A percentile compares a stretch with the other conserved stretches of the same genome.
Evolutionary conservation across 2,888 invertebrate species (phyloP).

Genomic region (Stenotaenia linearis): DNA sequence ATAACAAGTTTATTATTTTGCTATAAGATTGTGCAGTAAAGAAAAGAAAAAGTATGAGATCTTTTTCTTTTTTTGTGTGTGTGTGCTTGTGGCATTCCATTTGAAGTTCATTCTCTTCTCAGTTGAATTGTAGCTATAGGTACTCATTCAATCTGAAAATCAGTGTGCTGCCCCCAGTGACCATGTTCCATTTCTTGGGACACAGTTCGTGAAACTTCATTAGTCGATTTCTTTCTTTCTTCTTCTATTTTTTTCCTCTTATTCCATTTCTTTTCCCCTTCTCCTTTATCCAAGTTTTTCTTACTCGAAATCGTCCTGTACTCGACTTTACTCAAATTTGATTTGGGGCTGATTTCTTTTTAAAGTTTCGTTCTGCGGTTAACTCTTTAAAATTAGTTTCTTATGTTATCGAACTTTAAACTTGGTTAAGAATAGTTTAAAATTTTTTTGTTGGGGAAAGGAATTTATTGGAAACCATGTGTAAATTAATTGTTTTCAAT

Average conservation of each 20-base stretch:
- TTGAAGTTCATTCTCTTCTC: conserved; percentile 20
- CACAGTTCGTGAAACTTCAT: conserved; percentile 21
- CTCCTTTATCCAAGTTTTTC: not conserved
- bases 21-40: not conserved
- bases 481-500: too few relatives aligned
- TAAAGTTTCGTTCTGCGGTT: not conserved
- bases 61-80: not conserved
- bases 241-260: not conserved
- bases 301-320: not conserved
- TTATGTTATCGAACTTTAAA: not conserved
- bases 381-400: not conserved
- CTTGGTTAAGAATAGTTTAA: not conserved
- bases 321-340: not conserved
- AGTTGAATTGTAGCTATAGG: conserved; percentile 21
- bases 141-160: conserved; percentile 26
- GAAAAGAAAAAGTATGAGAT: not conserved
- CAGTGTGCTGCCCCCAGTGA: conserved; percentile 12
- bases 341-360: not conserved
- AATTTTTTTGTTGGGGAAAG: too few relatives aligned
- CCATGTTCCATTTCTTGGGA: conserved; percentile 17
- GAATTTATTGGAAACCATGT: too few relatives aligned
- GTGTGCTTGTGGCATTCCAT: conserved; percentile 20
- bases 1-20: not conserved
- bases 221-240: not conserved
- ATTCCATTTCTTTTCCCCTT: not conserved